Percentiles rank a stretch among this genome's conserved stretches.
phyloP scores from a whole-genome alignment of 2,888 invertebrate species.

The Ephialtes manifestator region DNA sequence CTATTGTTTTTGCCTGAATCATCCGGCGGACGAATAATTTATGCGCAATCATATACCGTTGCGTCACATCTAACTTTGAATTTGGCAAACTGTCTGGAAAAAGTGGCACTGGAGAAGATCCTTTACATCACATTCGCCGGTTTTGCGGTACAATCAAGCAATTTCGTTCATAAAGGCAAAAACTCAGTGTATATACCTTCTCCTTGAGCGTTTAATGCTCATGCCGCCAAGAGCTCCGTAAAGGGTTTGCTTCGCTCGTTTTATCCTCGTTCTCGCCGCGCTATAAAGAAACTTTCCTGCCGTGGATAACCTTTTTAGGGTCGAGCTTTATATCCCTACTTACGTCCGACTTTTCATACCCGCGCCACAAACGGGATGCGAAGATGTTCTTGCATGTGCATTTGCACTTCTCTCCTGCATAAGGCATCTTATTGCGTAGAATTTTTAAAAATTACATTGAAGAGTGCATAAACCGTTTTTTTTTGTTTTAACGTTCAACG shows the following conservation, averaged over 20 bases:
- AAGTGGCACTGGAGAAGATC: background rate
- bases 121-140: background rate
- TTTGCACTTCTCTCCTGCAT: background rate
- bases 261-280: constrained; percentile 22
- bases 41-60: no score
- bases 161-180: background rate
- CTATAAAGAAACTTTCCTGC: constrained; percentile 35
- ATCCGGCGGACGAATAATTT: no score
- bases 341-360: constrained; percentile 36
- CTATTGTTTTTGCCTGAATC: no score
- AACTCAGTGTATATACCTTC: background rate
- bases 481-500: background rate
- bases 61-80: no score
- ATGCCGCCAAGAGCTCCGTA: background rate
- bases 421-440: background rate
- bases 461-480: background rate
- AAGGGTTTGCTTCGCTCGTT: constrained; percentile 21
- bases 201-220: background rate
- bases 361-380: constrained; percentile 34
- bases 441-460: background rate
- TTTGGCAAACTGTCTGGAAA: no score
- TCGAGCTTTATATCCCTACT: constrained; percentile 29
- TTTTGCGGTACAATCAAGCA: background rate
- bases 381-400: constrained; percentile 3
- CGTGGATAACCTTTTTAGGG: constrained; percentile 40